Base-by-base conservation (phyloP, 1,140 invertebrate species). In the Heterodera schachtii region DNA sequence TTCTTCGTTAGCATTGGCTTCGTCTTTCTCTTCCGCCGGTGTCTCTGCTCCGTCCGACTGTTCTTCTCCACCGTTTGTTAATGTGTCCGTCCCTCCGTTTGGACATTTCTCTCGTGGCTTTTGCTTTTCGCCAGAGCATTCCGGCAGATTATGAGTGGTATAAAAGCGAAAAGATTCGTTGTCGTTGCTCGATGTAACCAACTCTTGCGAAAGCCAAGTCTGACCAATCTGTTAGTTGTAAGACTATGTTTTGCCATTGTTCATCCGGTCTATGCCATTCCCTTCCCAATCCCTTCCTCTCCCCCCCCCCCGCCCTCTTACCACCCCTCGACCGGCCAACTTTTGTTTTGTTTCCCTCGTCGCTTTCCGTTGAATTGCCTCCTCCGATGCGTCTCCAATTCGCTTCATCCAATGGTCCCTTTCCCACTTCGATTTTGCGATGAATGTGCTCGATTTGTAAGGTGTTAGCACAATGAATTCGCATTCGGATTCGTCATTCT, bases 401-500 rank as follows among this genome's bases (percentile, higher is more conserved):
- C 83, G 46, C 67, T 85, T 47, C 11, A 84, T 79, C 83, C 83
- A 84, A 52, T 76, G 57, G 57, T 84, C 83, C 16, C 83, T 80
- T 64, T 84, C 83, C n/a, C 74, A 83, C 75, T 85, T 85, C 19
- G 73, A 86, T 49, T 85, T 85, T 41, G 85, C 82, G 8, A 70
- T 67, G 52, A 85, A 85, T 41, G 64, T 75, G 46, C 82, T 84
- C 3, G 84, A 85, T 64, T 85, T 85, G 16, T 82, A 85, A 11
- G 84, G 81, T 49, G 74, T 87, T 21, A 86, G 77, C 7, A 86
- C 43, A 19, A 78, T 66, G 52, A 86, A 86, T 66, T 86, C 84
- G 6, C n/a, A 67, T 66, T 88, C 84, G 67, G 87, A 77, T 74
- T 86, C 84, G 57, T 83, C 84, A 73, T 88, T 85, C 21, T 86